Evolutionary conservation across 2,797 vertebrate genomes (phyloP).

Genomic region (Adelosebastes latens): DNA sequence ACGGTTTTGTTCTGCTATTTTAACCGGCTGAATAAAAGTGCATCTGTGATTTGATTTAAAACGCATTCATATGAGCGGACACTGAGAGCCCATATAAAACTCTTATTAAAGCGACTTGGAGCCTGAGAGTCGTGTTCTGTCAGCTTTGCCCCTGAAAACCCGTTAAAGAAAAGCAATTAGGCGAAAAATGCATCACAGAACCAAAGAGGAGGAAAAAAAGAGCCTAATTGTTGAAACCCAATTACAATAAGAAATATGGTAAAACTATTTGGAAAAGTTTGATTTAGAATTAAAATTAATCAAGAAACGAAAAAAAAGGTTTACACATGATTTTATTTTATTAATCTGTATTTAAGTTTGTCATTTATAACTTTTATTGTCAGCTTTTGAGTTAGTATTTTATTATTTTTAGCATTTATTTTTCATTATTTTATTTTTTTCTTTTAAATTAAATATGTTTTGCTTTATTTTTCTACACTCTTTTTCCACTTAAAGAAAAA

Average conservation of each 20-base stretch:
- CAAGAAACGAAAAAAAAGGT: background rate
- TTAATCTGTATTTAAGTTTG: background rate
- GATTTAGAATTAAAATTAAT: background rate
- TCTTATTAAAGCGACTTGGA: constrained; percentile 90
- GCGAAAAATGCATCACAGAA: constrained; percentile 19
- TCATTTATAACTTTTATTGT: background rate
- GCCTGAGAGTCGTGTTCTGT: constrained; percentile 79
- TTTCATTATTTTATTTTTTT: background rate
- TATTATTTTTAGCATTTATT: background rate
- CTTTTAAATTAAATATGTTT: background rate
- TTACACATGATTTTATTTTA: background rate
- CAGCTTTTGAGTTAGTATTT: background rate
- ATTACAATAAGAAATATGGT: constrained; percentile 23
- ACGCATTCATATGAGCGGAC: constrained; percentile 90
- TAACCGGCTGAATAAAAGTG: constrained; percentile 95
- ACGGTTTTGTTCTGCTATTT: constrained; percentile 93
- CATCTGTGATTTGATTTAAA: constrained; percentile 97
- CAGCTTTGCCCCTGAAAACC: constrained; percentile 77
- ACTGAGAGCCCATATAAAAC: constrained; percentile 87
- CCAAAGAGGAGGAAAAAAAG: background rate
- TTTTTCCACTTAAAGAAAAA: background rate
- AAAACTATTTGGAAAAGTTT: background rate
- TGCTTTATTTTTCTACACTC: background rate
- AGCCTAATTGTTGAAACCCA: constrained; percentile 12
- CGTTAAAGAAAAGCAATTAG: constrained; percentile 74